Base-by-base conservation (phyloP, 1,140 invertebrate genomes). In the Carcinoscorpius rotundicauda region DNA sequence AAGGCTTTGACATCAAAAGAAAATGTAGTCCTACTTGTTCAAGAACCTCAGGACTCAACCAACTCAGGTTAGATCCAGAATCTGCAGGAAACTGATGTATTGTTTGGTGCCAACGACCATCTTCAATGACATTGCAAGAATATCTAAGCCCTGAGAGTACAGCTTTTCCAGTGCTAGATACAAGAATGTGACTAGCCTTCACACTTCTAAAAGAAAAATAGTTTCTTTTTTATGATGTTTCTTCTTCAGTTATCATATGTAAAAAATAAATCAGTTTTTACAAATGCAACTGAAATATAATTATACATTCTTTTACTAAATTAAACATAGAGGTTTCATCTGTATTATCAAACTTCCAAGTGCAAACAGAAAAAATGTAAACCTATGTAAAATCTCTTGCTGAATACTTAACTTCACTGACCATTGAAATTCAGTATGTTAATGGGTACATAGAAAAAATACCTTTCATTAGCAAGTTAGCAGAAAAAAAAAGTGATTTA, bases 21-120 rank as follows among this genome's bases (percentile, higher is more conserved):
- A 4, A 59, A 11, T 11, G 50, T 10, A 67, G n/a, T 9, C 66
- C 66, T 65, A 87, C 86, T 81, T 93, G 91, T 79, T 91, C 86
- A 49, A 95, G 77, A n/a, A 95, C 76, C 78, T 96, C 93, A 29
- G 92, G 92, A 74, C 89, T 91, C 3, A 91, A 80, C 89, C 90
- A 94, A 75, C 90, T 89, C 3, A 94, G 75, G 73, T 88, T 87
- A 51, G 83, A 78, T 64, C 83, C 80, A 53, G 83, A 84, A 50
- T 83, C 82, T 3, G 81, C 77, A 4, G 90, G 89, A 75, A 89
- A 87, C 64, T 83, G 83, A 77, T 89, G 87, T 10, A 93, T 79
- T 10, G 78, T 81, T 62, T 76, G 81, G 69, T 85, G 81, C 76
- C 85, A 82, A 71, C 81, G 81, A 3, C 89, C 89, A 73, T 86